phyloP scores from a whole-genome alignment of 1,140 invertebrate species.

The Zaprionus taronus region DNA sequence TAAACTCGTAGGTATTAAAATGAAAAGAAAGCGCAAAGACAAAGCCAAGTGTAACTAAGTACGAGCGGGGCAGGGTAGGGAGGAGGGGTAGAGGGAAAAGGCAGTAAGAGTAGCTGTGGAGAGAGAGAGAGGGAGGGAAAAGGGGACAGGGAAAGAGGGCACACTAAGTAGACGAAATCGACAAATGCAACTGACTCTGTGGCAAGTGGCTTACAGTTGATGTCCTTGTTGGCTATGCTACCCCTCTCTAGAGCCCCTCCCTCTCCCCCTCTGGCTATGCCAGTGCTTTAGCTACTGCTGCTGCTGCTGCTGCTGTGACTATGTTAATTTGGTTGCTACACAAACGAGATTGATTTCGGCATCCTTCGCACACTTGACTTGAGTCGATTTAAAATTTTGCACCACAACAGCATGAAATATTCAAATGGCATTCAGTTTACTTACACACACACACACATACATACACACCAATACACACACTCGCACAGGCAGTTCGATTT shows the following conservation, averaged over 20 bases:
- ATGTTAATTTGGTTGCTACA: conserved; percentile 78
- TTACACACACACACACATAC: conserved; percentile 17
- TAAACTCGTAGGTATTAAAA: conserved; percentile 79
- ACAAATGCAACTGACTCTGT: conserved; percentile 77
- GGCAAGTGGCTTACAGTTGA: conserved; percentile 77
- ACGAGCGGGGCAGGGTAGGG: not conserved
- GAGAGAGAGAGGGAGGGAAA: conserved; percentile 1
- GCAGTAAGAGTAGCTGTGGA: conserved; percentile 9
- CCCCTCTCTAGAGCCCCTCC: not conserved
- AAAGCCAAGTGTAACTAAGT: conserved; percentile 63
- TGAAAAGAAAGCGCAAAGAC: conserved; percentile 48
- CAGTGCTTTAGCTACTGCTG: not conserved
- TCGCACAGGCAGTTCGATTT: conserved; percentile 62
- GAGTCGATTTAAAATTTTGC: conserved; percentile 82
- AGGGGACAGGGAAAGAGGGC: not conserved
- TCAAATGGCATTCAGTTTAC: conserved; percentile 72
- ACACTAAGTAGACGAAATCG: conserved; percentile 65
- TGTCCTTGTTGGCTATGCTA: conserved; percentile 8
- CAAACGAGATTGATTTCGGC: conserved; percentile 81
- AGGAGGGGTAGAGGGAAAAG: not conserved
- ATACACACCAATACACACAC: not conserved
- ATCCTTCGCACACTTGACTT: conserved; percentile 77
- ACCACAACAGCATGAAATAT: conserved; percentile 82
- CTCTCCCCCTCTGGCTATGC: not conserved
- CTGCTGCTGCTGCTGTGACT: conserved; percentile 35